Percentiles rank a stretch among this genome's conserved stretches.
Evolutionary conservation across 2,888 invertebrate genomes (phyloP).

Genomic region (Anaspis maculata): DNA sequence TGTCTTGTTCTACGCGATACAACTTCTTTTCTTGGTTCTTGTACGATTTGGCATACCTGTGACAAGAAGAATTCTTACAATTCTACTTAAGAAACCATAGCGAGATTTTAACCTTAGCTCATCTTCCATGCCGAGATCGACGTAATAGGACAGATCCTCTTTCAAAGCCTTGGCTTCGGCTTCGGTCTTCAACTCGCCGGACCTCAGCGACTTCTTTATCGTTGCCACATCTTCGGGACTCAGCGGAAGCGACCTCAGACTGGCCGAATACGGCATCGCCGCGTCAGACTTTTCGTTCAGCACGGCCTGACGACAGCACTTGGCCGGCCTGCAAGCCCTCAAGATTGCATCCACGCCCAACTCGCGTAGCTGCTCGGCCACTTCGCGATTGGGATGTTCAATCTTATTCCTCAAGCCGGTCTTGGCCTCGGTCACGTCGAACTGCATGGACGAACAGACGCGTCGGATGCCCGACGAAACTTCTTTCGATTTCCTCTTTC

Average conservation of each 20-base stretch:
- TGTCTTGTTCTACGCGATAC: too few species aligned
- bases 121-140: constrained; percentile 7
- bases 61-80: too few species aligned
- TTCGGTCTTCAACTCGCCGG: constrained; percentile 24
- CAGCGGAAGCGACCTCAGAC: constrained; percentile 27
- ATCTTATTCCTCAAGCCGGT: constrained; percentile 20
- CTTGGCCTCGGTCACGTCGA: constrained; percentile 22
- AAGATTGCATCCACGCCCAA: constrained; percentile 27
- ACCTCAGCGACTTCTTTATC: constrained; percentile 25
- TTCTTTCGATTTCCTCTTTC: too few species aligned
- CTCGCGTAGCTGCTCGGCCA: constrained; percentile 21
- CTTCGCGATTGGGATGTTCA: constrained; percentile 19
- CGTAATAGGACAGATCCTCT: constrained; percentile 7
- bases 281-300: constrained; percentile 25
- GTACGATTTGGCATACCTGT: too few species aligned
- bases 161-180: constrained; percentile 3
- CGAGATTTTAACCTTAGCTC: too few species aligned
- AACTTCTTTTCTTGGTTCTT: too few species aligned
- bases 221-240: constrained; percentile 22
- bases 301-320: constrained; percentile 27
- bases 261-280: constrained; percentile 26
- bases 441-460: constrained; percentile 26
- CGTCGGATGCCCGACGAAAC: too few species aligned
- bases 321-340: constrained; percentile 28
- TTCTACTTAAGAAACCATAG: too few species aligned